A percentile compares a stretch with the other conserved stretches of the same genome.
These are phyloP conservation scores for Plecotus auritus DNA, from an alignment of 2,113 vertebrate species.

Conservation along the genomic window DNA sequence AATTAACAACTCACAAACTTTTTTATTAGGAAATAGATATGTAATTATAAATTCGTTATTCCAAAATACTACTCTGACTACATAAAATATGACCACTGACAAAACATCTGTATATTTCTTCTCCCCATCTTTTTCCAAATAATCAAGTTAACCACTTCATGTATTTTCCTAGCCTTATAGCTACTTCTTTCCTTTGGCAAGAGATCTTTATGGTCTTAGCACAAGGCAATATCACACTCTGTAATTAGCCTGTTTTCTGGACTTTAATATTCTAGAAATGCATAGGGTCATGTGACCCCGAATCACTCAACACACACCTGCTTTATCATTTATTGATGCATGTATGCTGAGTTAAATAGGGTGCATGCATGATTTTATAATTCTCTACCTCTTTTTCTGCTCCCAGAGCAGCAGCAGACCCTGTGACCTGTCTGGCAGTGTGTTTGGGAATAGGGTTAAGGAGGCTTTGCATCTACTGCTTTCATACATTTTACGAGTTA, in stretches of 20 bases:
- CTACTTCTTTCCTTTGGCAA: background rate
- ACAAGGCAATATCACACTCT: background rate
- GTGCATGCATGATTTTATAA: background rate
- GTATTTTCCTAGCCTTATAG: background rate
- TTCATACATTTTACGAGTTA: background rate
- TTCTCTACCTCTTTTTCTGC: background rate
- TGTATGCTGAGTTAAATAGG: background rate
- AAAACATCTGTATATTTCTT: background rate
- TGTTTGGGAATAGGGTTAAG: background rate
- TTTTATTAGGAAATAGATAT: background rate
- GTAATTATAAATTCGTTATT: background rate
- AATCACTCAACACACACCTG: no score
- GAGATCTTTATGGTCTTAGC: background rate
- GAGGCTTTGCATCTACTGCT: background rate
- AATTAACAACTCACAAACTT: background rate
- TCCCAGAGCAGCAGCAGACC: background rate
- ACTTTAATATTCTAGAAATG: background rate
- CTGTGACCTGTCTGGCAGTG: background rate
- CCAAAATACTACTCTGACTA: background rate
- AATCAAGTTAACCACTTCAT: background rate
- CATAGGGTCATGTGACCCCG: background rate
- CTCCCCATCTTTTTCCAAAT: background rate
- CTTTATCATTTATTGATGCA: background rate
- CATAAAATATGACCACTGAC: background rate
- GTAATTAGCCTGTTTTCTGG: background rate